Evolutionary conservation across 2,797 vertebrate genomes (phyloP).

Genomic region (Eptatretus atami): DNA sequence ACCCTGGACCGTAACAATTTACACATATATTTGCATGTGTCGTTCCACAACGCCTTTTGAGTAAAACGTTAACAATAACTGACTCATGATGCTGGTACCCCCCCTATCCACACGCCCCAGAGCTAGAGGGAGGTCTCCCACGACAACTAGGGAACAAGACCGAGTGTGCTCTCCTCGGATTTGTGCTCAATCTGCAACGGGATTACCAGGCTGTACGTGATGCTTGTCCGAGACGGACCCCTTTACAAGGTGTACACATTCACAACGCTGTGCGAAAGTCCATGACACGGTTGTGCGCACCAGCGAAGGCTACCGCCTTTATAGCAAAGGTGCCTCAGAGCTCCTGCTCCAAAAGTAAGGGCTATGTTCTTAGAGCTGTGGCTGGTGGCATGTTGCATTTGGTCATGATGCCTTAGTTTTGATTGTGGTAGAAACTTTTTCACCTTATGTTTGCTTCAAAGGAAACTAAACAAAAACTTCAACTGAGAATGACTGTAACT

Average conservation of each 20-base stretch:
- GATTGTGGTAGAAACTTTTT: too few species aligned
- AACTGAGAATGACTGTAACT: too few species aligned
- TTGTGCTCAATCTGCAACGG: conserved; percentile 49
- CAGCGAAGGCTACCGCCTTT: conserved; percentile 46
- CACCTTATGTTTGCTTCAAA: too few species aligned
- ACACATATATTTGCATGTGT: too few species aligned
- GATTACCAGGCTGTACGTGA: conserved; percentile 65
- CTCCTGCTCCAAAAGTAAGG: conserved; percentile 69
- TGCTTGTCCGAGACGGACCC: conserved; percentile 63
- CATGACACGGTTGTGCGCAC: conserved; percentile 77
- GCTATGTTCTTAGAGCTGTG: too few species aligned
- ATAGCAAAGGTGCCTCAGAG: conserved; percentile 92
- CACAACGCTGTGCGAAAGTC: conserved; percentile 79
- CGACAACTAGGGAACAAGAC: conserved; percentile 93
- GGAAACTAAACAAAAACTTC: too few species aligned
- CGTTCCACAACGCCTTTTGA: too few species aligned
- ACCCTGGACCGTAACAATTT: too few species aligned
- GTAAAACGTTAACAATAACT: too few species aligned
- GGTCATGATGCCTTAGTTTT: too few species aligned
- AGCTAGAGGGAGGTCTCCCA: conserved; percentile 70
- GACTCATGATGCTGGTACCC: too few species aligned
- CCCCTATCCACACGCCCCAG: conserved; percentile 29
- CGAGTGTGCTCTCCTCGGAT: conserved; percentile 52
- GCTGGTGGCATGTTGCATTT: too few species aligned
- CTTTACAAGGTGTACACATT: conserved; percentile 94